Percentiles rank a stretch among this genome's conserved stretches.
Conservation (phyloP, 2,797 vertebrate species). For the Falco berigora region DNA sequence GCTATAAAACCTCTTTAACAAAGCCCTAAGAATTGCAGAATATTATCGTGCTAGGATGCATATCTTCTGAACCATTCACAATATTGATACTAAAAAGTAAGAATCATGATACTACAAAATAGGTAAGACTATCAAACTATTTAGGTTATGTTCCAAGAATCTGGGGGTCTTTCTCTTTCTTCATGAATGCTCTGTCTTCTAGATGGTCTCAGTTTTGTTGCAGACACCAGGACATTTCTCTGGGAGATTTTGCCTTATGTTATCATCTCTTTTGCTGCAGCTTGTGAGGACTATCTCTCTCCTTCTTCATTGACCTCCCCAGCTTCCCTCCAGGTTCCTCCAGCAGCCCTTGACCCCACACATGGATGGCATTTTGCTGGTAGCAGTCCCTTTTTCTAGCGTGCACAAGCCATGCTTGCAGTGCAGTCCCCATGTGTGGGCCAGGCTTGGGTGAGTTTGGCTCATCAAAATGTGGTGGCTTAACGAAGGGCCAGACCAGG, state of each 20-base stretch:
- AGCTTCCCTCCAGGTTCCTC: not conserved
- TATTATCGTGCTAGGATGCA: not conserved
- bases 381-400: not conserved
- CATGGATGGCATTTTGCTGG: not conserved
- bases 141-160: not conserved
- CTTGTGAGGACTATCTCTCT: not conserved
- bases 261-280: not conserved
- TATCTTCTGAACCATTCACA: not conserved
- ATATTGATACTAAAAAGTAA: not conserved
- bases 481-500: not conserved
- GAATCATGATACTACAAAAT: not conserved
- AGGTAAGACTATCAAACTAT: not conserved
- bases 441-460: not conserved
- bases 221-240: not conserved
- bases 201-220: not conserved
- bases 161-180: not conserved
- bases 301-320: not conserved
- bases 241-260: not conserved
- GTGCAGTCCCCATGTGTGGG: not conserved
- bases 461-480: not conserved
- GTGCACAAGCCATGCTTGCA: not conserved
- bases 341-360: not conserved
- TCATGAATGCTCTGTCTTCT: not conserved
- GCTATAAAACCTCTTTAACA: not conserved
- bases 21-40: not conserved